These are phyloP conservation scores for Lymantria dispar DNA, from an alignment of 2,888 invertebrate species.

Conservation along the genomic window DNA sequence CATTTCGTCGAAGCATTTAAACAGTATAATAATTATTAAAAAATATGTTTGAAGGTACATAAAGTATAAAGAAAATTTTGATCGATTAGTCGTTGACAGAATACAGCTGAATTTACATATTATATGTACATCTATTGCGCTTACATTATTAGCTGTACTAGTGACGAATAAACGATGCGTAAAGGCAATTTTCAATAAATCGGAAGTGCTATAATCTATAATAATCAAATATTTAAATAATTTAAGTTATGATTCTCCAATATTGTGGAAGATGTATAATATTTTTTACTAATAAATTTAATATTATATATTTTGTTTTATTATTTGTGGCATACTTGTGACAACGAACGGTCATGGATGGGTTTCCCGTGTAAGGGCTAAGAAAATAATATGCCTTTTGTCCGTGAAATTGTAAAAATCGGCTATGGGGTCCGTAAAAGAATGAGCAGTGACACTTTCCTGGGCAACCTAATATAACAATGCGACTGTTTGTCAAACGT, in stretches of 20 bases:
- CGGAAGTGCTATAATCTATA: constrained; percentile 79
- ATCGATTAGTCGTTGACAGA: constrained; percentile 25
- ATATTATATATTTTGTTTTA: constrained; percentile 72
- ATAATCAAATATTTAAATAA: constrained; percentile 73
- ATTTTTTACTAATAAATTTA: constrained; percentile 83
- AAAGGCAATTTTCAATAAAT: constrained; percentile 67
- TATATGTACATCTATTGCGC: constrained; percentile 36
- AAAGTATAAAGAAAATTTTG: constrained; percentile 31
- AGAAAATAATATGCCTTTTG: too few relatives aligned
- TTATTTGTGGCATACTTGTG: constrained; percentile 27
- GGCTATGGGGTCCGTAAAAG: too few relatives aligned
- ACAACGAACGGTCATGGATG: background rate
- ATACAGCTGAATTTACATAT: constrained; percentile 9
- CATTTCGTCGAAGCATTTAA: constrained; percentile 64
- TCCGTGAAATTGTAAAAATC: too few relatives aligned
- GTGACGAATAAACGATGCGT: constrained; percentile 66
- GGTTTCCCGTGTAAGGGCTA: too few relatives aligned
- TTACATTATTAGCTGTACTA: constrained; percentile 65
- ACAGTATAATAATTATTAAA: constrained; percentile 38
- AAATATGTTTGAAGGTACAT: constrained; percentile 42
- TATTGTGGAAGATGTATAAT: constrained; percentile 83
- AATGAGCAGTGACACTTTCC: too few relatives aligned
- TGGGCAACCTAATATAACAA: too few relatives aligned
- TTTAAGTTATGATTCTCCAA: constrained; percentile 81
- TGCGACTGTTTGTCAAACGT: too few relatives aligned